phyloP scores from a whole-genome alignment of 92 coral and sea anemone species.

The Phymanthus crucifer region DNA sequence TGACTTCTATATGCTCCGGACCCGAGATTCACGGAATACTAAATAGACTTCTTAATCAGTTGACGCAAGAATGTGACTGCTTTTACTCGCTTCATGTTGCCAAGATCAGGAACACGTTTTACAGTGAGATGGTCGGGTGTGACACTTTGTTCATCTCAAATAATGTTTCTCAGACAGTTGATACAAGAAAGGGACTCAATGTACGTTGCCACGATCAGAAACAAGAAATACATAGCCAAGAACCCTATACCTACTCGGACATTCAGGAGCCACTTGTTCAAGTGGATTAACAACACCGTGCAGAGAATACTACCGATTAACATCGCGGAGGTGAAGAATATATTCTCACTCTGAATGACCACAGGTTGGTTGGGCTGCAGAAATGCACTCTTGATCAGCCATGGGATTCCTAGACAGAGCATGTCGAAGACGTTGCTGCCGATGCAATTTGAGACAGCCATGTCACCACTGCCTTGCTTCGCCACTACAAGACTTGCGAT shows the following conservation, averaged over 20 bases:
- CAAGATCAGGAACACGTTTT: no score
- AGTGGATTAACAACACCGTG: slow-evolving; percentile 68
- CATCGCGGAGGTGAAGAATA: slow-evolving; percentile 84
- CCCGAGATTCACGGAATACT: no score
- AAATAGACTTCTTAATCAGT: no score
- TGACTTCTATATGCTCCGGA: no score
- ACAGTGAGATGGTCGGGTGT: no score
- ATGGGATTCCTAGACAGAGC: slow-evolving; percentile 93
- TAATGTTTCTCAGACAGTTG: slow-evolving; percentile 5
- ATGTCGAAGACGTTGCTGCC: slow-evolving; percentile 99
- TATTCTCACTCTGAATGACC: slow-evolving; percentile 86
- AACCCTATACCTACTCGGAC: slow-evolving; percentile 74
- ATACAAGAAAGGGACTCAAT: slow-evolving; percentile 84
- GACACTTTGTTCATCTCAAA: neutral
- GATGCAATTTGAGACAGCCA: slow-evolving; percentile 97
- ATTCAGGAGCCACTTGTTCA: slow-evolving; percentile 88
- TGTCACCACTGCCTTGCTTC: slow-evolving; percentile 91
- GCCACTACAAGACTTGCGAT: slow-evolving; percentile 97
- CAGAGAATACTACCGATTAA: slow-evolving; percentile 79
- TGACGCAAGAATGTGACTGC: no score
- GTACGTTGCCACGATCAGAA: slow-evolving; percentile 82
- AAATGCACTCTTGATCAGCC: slow-evolving; percentile 88
- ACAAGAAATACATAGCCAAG: slow-evolving; percentile 75
- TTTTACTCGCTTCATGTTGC: no score
- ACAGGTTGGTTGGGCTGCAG: slow-evolving; percentile 78